Conservation (phyloP, 2,113 vertebrate species). For the Callipepla californica region DNA sequence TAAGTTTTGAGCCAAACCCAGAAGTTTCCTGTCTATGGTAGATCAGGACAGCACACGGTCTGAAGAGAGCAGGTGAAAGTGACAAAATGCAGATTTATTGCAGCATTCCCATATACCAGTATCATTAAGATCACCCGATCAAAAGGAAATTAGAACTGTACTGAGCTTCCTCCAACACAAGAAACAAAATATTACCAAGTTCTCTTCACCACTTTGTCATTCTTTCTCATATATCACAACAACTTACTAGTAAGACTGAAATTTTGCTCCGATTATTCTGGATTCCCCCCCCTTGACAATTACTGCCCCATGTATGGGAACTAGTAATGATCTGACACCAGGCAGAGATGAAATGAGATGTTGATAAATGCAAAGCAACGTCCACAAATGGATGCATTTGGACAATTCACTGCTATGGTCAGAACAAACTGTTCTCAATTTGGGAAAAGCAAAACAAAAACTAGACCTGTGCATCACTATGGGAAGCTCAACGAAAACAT, state of each 20-base stretch:
- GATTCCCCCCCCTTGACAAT: too few species aligned
- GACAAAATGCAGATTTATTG: neutral
- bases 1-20: neutral
- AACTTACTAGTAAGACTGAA: neutral
- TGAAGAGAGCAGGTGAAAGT: neutral
- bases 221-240: neutral
- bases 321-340: neutral
- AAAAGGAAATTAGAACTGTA: neutral
- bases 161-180: neutral
- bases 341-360: neutral
- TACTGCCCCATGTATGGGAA: neutral
- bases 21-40: neutral
- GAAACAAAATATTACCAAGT: neutral
- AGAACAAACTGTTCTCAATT: neutral
- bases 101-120: neutral
- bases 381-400: neutral
- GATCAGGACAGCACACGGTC: neutral
- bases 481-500: neutral
- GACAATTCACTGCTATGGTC: neutral
- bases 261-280: neutral
- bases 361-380: neutral
- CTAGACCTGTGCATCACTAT: neutral
- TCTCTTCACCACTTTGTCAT: neutral
- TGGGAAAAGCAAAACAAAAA: slow-evolving; percentile 4
- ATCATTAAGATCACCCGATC: neutral